Evolutionary conservation across 2,113 vertebrate species (phyloP), one percentile per base, ranked within the genome.

Genomic region (Microcebus lehilahytsara): DNA sequence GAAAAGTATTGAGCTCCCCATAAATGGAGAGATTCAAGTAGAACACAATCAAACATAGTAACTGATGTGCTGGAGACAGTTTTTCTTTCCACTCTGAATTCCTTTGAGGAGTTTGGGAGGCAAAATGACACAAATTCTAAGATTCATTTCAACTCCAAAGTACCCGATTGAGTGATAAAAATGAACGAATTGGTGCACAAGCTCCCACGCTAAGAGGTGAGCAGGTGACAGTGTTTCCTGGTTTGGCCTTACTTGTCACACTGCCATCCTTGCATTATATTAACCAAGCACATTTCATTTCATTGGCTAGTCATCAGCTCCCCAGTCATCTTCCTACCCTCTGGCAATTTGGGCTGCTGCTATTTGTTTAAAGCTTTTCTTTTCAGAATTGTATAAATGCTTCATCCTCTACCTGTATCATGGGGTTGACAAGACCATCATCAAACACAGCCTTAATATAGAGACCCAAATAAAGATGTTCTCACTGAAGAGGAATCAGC

Each of bases 1-100:
- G 20, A 10, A 67, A 93, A 46, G 5, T 40, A 79, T 0, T 1
- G 3, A 60, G n/a, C 2, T n/a, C 11, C 40, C 77, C 4, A 0
- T 7, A 27, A 56, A 20, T 11, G 9, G 5, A 30, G 69, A 85
- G 16, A 40, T 37, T 64, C 69, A 62, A 7, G 30, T 14, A 67
- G 67, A 84, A 58, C 9, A 25, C 25, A 46, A 16, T 3, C 37
- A 27, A 40, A 60, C 11, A 4, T 10, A 8, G 4, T 10, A 16
- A 27, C 37, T n/a, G 25, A 85, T 11, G 3, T 3, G 5, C 27
- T 20, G 2, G 20, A 69, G 23, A 53, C 2, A 32, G n/a, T 6
- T 30, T 91, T 22, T 64, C n/a, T 58, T 94, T 72, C n/a, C 22
- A 49, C 34, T 3, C 2, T 20, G 66, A 91, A 74, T 51, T 46